phyloP scores from a whole-genome alignment of 2,888 invertebrate species.

The Aromia moschata region DNA sequence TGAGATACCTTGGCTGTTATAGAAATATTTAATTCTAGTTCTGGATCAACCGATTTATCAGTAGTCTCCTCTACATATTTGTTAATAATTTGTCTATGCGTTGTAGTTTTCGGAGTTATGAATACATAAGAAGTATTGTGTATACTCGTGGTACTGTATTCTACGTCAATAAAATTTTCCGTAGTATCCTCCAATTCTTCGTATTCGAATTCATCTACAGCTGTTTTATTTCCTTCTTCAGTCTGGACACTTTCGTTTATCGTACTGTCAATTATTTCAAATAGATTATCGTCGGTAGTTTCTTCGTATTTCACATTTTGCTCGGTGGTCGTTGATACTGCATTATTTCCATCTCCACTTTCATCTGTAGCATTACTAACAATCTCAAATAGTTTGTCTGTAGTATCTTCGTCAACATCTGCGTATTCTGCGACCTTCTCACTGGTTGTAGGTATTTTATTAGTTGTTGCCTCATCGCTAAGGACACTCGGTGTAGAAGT shows the following conservation, averaged over 20 bases:
- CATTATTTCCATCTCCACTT: neutral
- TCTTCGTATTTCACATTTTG: too few species aligned
- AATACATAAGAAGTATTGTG: constrained; percentile 33
- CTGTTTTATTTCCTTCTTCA: too few species aligned
- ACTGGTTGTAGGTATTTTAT: constrained; percentile 6
- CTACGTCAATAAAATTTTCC: constrained; percentile 28
- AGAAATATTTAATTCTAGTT: constrained; percentile 24
- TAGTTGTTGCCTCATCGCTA: neutral
- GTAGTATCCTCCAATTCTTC: constrained; percentile 21
- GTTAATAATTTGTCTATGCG: neutral
- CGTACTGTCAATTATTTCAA: too few species aligned
- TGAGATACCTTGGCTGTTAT: neutral
- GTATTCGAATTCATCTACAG: constrained; percentile 8
- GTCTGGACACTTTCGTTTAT: too few species aligned
- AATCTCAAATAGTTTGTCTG: constrained; percentile 45
- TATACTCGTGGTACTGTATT: constrained; percentile 13
- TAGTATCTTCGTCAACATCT: constrained; percentile 38
- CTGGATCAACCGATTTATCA: constrained; percentile 10
- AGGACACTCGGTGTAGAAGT: constrained; percentile 13
- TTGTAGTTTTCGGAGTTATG: constrained; percentile 35
- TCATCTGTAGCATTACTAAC: constrained; percentile 19
- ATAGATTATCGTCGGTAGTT: too few species aligned
- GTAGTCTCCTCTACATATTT: constrained; percentile 4
- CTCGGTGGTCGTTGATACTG: too few species aligned
- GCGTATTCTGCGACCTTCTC: constrained; percentile 39